phyloP scores from a whole-genome alignment of 2,888 invertebrate species.

The Chromoteleia sp. region DNA sequence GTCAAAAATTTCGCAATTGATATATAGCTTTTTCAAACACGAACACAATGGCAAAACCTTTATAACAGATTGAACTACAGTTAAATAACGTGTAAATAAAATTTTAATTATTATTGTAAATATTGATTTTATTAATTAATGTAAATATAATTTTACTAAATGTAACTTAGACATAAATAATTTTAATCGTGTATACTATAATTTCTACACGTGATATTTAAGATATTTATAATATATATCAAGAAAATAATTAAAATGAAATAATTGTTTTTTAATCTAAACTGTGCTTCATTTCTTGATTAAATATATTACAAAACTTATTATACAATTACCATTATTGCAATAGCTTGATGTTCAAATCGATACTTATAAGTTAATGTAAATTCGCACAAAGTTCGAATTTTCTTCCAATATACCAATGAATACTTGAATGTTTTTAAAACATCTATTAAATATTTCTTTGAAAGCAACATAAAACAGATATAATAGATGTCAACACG shows the following conservation, averaged over 20 bases:
- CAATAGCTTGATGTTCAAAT: constrained; percentile 81
- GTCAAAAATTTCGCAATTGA: constrained; percentile 86
- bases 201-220: too few species aligned
- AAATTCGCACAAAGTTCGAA: constrained; percentile 75
- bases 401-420: constrained; percentile 83
- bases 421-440: constrained; percentile 82
- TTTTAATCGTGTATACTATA: too few species aligned
- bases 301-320: constrained; percentile 5
- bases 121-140: too few species aligned
- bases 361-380: constrained; percentile 73
- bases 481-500: constrained; percentile 82
- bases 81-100: neutral
- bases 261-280: too few species aligned
- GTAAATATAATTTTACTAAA: too few species aligned
- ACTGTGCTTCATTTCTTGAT: too few species aligned
- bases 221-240: too few species aligned
- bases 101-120: too few species aligned
- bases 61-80: constrained; percentile 73
- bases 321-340: constrained; percentile 77
- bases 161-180: too few species aligned
- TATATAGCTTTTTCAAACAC: constrained; percentile 81
- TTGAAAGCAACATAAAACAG: constrained; percentile 80
- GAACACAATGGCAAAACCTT: constrained; percentile 88
- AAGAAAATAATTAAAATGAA: too few species aligned
- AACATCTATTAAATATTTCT: constrained; percentile 81